Conservation (phyloP, 2,888 invertebrate species). For the Andrena fulva region DNA sequence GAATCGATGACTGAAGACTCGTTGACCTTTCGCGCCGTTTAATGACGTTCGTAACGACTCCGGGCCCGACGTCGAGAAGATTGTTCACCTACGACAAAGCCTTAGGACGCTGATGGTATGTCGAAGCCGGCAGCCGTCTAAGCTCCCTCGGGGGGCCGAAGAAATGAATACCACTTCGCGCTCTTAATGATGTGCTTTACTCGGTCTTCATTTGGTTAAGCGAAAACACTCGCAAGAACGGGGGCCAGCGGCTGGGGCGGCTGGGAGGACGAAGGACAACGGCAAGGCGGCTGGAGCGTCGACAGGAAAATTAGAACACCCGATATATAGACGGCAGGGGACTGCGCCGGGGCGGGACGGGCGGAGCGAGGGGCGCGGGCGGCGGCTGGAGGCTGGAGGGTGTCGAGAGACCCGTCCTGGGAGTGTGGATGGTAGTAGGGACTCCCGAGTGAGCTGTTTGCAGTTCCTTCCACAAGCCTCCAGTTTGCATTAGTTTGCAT, state of each 20-base stretch:
- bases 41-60: conserved; percentile 64
- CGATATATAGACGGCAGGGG: conserved; percentile 62
- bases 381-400: conserved; percentile 59
- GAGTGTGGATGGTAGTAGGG: conserved; percentile 67
- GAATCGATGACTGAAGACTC: conserved; percentile 36
- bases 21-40: conserved; percentile 50
- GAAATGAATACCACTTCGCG: conserved; percentile 68
- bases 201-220: conserved; percentile 73
- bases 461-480: conserved; percentile 80
- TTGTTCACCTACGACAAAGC: conserved; percentile 64
- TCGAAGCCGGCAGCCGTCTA: conserved; percentile 47
- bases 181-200: conserved; percentile 72
- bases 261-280: neutral
- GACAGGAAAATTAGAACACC: conserved; percentile 73
- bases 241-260: neutral
- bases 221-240: conserved; percentile 71
- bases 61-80: conserved; percentile 42
- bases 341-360: conserved; percentile 31
- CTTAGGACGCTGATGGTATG: conserved; percentile 41
- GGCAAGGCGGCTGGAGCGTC: conserved; percentile 28
- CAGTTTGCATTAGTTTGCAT: conserved; percentile 82
- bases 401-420: conserved; percentile 70
- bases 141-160: conserved; percentile 24
- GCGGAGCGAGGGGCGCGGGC: conserved; percentile 38
- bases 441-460: conserved; percentile 81